Conservation (phyloP, 64 coral and sea anemone species). For the Porites lutea region DNA sequence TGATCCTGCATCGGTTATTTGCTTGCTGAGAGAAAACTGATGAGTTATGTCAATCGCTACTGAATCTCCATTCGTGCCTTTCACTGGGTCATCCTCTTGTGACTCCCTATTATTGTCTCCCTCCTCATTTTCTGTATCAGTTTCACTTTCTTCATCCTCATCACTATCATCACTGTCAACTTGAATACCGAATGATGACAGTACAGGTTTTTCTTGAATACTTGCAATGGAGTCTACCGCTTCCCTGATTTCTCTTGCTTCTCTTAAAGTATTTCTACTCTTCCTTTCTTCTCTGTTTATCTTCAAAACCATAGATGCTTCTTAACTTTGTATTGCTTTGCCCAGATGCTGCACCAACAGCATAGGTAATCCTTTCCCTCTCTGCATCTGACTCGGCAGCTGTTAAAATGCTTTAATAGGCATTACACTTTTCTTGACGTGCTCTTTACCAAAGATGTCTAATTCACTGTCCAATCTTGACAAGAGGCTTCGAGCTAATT, state of each 20-base stretch:
- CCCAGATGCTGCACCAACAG: conserved; percentile 48
- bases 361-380: conserved; percentile 67
- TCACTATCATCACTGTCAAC: conserved; percentile 47
- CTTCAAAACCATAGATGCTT: conserved; percentile 66
- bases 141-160: conserved; percentile 62
- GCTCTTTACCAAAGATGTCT: neutral
- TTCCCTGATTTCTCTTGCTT: conserved; percentile 67
- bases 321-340: conserved; percentile 63
- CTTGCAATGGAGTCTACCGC: conserved; percentile 49
- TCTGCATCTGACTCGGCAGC: conserved; percentile 68
- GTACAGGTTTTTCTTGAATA: conserved; percentile 67
- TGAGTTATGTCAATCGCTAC: neutral
- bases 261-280: conserved; percentile 63
- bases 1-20: conserved; percentile 26
- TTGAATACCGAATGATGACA: conserved; percentile 67
- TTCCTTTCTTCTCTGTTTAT: conserved; percentile 56
- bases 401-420: conserved; percentile 33
- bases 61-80: neutral
- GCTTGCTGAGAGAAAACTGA: neutral
- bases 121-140: conserved; percentile 62
- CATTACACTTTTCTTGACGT: neutral
- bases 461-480: neutral
- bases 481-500: conserved; percentile 46
- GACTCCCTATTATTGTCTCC: neutral
- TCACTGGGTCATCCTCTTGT: neutral